Evolutionary conservation across 2,888 invertebrate species (phyloP), one percentile per base, ranked within the genome.

Genomic region (Tachina grossa): DNA sequence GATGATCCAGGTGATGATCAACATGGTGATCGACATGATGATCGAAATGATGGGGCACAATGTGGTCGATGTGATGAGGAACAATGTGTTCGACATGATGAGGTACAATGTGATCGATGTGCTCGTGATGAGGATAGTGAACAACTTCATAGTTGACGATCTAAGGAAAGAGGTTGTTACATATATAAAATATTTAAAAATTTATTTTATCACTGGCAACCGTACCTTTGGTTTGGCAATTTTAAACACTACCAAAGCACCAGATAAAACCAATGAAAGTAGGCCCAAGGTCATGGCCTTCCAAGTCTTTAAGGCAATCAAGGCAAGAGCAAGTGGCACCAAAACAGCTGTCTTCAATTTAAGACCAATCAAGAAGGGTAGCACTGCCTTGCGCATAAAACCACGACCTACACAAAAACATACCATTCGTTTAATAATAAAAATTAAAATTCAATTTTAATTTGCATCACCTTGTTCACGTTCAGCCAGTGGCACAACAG

Each of bases 271-370:
- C 90, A 97, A 93, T 3, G 97, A 97, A 84, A 97, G 94, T 6
- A 97, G 95, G 84, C 97, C 97, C 87, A 97, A 94, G 10, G 97
- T 97, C 88, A 97, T 93, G 57, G 97, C 97, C 92, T 97, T 97
- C 97, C 97, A 97, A 16, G 97, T 97, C 93, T 97, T 97, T 79
- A 97, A 93, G 0, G 97, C 97, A 89, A 97, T 97, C 82, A 97
- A 93, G 49, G 96, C 96, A 80, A 97, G 94, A 14, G 96, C 96
- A 85, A 97, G 92, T 0, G 97, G 97, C 57, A 97, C 96, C 89
- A 97, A 92, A 45, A 97, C 96, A 22, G 97, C 96, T 69, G 97
- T 96, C 93, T 97, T 97, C 94, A 97, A 96, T 92, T 97, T 97
- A 87, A 97, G 93, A 87, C 97, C 97, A 88, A 97, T 93, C 79